Base-by-base conservation (phyloP, 2,888 invertebrate species). In the Microchrysa polita region DNA sequence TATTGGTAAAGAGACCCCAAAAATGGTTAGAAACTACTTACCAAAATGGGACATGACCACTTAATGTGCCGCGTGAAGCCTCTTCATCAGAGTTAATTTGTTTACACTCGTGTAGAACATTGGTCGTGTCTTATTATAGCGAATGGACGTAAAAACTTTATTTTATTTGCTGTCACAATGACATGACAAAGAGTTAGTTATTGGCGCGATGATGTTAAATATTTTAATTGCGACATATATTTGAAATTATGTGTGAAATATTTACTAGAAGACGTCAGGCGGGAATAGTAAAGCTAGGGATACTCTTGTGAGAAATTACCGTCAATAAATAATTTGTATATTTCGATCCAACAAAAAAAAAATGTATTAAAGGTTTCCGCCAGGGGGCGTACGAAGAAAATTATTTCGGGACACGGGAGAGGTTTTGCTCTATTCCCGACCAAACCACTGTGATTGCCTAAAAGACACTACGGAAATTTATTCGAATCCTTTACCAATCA, bases 11-110 rank as follows among this genome's bases (percentile, higher is more conserved):
- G n/a, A 60, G 48, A 14, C 73, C 75, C 75, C 75, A 71, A 73
- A 75, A 73, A 75, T 75, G 73, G 75, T 23, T 44, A 73, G 57
- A 67, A 73, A 75, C 75, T 67, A 73, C 73, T 73, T 73, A 73
- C 75, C 67, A 75, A 75, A 75, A 73, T 75, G 73, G 75, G 73
- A 75, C 73, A 75, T 72, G 75, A 72, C 73, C 75, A 75, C 75
- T 75, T 72, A 63, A 22, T 57, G 42, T 42, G 61, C 42, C 16
- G 52, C 67, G 23, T n/a, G n/a, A 65, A 57, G 61, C 44, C 69
- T 73, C 53, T 73, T 71, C 72, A 73, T 73, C 67, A 27, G 44
- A 69, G 75, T 75, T 75, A 75, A 75, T 75, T 75, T 75, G 75
- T 75, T 75, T 75, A 75, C 75, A 75, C 71, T 67, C 52, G 52